Conservation (phyloP, 2,888 invertebrate genomes). For the Pyrrhopygopsis socrates region DNA sequence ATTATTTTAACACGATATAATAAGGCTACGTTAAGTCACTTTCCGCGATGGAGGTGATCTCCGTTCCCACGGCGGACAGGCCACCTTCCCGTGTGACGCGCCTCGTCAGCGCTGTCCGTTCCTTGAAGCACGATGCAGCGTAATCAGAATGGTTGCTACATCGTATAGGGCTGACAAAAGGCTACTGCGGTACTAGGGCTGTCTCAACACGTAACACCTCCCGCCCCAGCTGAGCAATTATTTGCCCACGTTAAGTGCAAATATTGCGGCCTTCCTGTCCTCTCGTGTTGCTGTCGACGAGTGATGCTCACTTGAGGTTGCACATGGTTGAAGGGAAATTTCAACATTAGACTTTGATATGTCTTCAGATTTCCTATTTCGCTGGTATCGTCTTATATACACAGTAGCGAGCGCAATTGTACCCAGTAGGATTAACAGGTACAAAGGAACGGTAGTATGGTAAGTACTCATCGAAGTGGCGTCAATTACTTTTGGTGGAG, state of each 20-base stretch:
- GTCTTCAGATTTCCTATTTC: not conserved
- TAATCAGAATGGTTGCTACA: not conserved
- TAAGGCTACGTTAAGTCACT: too few relatives aligned
- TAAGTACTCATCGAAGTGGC: conserved; percentile 22
- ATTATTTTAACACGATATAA: too few relatives aligned
- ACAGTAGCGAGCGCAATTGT: not conserved
- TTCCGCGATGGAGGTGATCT: not conserved
- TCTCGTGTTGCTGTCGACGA: not conserved
- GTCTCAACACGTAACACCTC: not conserved
- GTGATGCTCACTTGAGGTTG: not conserved
- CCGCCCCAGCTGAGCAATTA: conserved; percentile 3
- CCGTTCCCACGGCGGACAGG: not conserved
- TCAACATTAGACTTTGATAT: not conserved
- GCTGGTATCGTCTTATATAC: not conserved
- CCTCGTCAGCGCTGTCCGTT: not conserved
- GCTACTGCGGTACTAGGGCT: too few relatives aligned
- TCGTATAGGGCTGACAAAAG: too few relatives aligned
- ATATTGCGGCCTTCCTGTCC: not conserved
- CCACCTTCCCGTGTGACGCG: not conserved
- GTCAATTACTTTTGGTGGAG: not conserved
- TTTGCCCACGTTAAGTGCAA: not conserved
- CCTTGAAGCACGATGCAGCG: not conserved
- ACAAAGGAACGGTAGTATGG: conserved; percentile 51
- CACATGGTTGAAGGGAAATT: not conserved
- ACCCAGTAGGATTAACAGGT: not conserved